Conservation (phyloP, 2,888 invertebrate species). For the Phyto melanocephala region DNA sequence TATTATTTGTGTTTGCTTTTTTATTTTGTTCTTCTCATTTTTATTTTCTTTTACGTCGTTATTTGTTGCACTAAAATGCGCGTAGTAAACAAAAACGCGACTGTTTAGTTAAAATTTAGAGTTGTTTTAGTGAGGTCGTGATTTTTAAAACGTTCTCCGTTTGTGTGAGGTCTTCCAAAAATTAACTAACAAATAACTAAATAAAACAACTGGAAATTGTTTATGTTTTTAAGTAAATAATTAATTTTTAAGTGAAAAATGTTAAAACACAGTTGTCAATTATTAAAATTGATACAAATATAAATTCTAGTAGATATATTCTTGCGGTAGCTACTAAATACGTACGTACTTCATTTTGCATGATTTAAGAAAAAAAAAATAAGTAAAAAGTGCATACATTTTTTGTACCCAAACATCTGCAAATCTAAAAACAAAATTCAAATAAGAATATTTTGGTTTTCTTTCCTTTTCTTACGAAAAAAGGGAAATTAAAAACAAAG, state of each 20-base stretch:
- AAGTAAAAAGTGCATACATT: slow-evolving; percentile 39
- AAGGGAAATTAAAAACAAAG: background rate
- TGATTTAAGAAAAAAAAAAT: background rate
- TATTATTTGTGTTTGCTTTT: no score
- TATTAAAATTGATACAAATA: slow-evolving; percentile 7
- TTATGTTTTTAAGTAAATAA: background rate
- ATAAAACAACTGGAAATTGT: slow-evolving; percentile 16
- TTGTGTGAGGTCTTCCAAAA: background rate
- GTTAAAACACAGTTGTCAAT: background rate
- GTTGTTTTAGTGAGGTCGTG: slow-evolving; percentile 47
- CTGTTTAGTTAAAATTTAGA: slow-evolving; percentile 47
- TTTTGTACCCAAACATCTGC: background rate
- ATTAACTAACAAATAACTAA: slow-evolving; percentile 2
- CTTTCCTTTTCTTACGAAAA: background rate
- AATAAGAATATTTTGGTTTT: background rate
- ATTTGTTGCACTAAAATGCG: slow-evolving; percentile 54
- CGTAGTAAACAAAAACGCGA: slow-evolving; percentile 67
- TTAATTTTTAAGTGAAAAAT: background rate
- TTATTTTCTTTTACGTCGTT: slow-evolving; percentile 37
- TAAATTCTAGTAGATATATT: slow-evolving; percentile 16
- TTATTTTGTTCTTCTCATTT: slow-evolving; percentile 1
- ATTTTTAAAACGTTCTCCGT: background rate
- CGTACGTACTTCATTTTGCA: no score
- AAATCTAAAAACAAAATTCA: background rate
- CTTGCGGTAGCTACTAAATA: no score